Conservation (phyloP, 2,113 vertebrate species). For the Prochilodus magdalenae region DNA sequence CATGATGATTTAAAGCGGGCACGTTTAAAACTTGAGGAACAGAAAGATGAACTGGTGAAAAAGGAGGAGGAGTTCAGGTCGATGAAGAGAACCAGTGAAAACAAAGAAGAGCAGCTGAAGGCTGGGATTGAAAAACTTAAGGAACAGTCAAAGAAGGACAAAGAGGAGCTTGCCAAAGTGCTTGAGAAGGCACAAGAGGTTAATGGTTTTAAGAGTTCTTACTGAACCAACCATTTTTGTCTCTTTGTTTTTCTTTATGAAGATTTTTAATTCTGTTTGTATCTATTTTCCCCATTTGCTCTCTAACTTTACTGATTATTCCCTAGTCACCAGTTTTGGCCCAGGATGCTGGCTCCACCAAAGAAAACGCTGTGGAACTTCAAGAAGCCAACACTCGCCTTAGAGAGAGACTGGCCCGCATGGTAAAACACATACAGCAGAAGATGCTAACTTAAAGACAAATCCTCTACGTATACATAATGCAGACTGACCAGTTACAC, state of each 20-base stretch:
- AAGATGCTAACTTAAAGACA: background rate
- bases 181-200: conserved; percentile 67
- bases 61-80: conserved; percentile 76
- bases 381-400: conserved; percentile 68
- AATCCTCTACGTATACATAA: background rate
- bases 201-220: background rate
- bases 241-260: too few relatives aligned
- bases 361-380: conserved; percentile 55
- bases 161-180: conserved; percentile 72
- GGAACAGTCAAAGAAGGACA: conserved; percentile 73
- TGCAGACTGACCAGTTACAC: background rate
- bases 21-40: conserved; percentile 66
- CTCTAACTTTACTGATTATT: background rate
- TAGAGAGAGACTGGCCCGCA: conserved; percentile 68
- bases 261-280: too few relatives aligned
- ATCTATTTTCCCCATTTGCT: background rate
- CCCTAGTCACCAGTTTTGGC: conserved; percentile 69
- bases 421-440: conserved; percentile 63
- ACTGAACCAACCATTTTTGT: background rate
- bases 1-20: conserved; percentile 75
- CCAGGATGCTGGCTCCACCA: conserved; percentile 67
- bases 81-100: conserved; percentile 71
- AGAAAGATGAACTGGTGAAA: conserved; percentile 67
- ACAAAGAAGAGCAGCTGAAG: conserved; percentile 74
- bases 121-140: conserved; percentile 71